Evolutionary conservation across 2,113 vertebrate species (phyloP).

Genomic region (Grantiella picta): DNA sequence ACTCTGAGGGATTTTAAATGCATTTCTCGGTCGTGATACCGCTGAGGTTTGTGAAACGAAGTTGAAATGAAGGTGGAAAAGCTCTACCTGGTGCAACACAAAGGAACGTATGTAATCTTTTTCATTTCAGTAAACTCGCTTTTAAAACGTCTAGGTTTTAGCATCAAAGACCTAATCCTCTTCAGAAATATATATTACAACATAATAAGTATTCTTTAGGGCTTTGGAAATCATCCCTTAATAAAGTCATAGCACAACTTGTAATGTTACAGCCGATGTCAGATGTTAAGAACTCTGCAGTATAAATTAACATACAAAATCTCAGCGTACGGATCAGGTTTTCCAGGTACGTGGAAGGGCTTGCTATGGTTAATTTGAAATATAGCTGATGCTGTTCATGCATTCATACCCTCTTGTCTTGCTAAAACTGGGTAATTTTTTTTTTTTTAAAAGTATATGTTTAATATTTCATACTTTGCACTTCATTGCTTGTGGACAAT

Average conservation of each 20-base stretch:
- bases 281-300: slow-evolving; percentile 49
- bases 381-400: not conserved
- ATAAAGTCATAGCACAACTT: slow-evolving; percentile 60
- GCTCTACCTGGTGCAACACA: slow-evolving; percentile 42
- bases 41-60: slow-evolving; percentile 11
- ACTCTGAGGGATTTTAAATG: slow-evolving; percentile 14
- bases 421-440: not conserved
- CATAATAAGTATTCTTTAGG: slow-evolving; percentile 54
- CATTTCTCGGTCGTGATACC: not conserved
- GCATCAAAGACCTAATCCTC: slow-evolving; percentile 56
- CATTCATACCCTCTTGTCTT: not conserved
- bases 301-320: slow-evolving; percentile 58
- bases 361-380: slow-evolving; percentile 15
- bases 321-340: not conserved
- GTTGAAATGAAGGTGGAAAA: slow-evolving; percentile 48
- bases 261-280: slow-evolving; percentile 44
- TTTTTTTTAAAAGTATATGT: not conserved
- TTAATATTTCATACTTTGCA: not conserved
- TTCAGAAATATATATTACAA: slow-evolving; percentile 61
- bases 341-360: slow-evolving; percentile 22
- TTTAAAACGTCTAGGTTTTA: slow-evolving; percentile 49
- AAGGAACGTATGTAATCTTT: slow-evolving; percentile 46
- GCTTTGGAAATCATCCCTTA: slow-evolving; percentile 58
- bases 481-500: not conserved
- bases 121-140: slow-evolving; percentile 57